phyloP scores from a whole-genome alignment of 2,797 vertebrate species.

The Discoglossus pictus region DNA sequence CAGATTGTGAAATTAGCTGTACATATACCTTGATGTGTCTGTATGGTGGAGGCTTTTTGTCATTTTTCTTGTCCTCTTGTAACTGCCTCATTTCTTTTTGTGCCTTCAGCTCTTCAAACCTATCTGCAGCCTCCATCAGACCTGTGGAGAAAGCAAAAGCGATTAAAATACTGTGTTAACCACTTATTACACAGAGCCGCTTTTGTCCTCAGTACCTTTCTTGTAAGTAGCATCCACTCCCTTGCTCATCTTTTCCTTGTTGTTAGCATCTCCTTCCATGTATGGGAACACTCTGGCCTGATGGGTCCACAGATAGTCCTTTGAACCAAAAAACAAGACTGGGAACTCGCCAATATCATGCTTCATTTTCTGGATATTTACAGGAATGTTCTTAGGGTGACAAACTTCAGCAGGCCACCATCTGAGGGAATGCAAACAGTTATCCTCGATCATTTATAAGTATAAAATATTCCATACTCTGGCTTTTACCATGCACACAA shows the following conservation, averaged over 20 bases:
- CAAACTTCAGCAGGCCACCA: constrained; percentile 99
- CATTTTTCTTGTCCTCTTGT: constrained; percentile 92
- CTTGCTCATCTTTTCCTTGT: constrained; percentile 96
- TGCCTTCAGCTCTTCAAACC: constrained; percentile 93
- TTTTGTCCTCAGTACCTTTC: constrained; percentile 78
- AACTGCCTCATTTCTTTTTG: constrained; percentile 94
- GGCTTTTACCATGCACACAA: too few relatives aligned
- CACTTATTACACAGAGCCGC: background rate
- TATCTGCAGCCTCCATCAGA: constrained; percentile 88
- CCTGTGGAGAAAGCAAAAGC: constrained; percentile 68
- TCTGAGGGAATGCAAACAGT: constrained; percentile 68
- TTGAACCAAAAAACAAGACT: constrained; percentile 95
- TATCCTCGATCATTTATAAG: background rate
- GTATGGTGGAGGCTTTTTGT: constrained; percentile 95
- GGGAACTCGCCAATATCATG: constrained; percentile 96
- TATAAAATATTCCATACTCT: too few relatives aligned
- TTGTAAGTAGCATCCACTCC: constrained; percentile 92
- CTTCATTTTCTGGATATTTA: constrained; percentile 94
- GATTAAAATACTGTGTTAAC: background rate
- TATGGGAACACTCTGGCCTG: constrained; percentile 97
- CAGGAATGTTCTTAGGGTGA: constrained; percentile 89
- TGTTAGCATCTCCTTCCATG: constrained; percentile 97
- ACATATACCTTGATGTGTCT: constrained; percentile 98
- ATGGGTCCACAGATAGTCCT: constrained; percentile 98
- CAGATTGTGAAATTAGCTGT: too few relatives aligned